These are phyloP conservation scores for Thymelicus sylvestris DNA, from an alignment of 2,888 invertebrate species.

Conservation along the genomic window DNA sequence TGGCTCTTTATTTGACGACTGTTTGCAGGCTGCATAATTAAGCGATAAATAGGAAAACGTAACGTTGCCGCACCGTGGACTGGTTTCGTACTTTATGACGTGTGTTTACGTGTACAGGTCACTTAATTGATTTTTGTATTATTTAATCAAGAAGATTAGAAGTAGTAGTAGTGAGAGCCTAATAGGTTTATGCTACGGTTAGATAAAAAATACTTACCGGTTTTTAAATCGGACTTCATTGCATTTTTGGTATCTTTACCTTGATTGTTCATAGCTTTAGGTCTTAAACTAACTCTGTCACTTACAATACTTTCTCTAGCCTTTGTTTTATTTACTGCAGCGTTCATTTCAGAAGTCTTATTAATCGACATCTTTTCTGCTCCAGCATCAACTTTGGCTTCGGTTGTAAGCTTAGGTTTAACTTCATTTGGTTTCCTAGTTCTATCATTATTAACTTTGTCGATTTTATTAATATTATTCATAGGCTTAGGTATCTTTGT, in stretches of 20 bases:
- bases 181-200: too few relatives aligned
- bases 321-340: constrained; percentile 15
- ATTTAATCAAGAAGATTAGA: too few relatives aligned
- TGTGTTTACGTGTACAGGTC: too few relatives aligned
- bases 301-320: constrained; percentile 45
- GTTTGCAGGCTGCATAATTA: too few relatives aligned
- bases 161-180: too few relatives aligned
- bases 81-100: too few relatives aligned
- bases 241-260: constrained; percentile 19
- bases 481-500: constrained; percentile 1
- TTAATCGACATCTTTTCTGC: constrained; percentile 9
- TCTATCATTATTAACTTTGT: constrained; percentile 7
- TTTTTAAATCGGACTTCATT: constrained; percentile 15
- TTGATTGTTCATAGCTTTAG: constrained; percentile 34
- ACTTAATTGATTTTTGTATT: background rate
- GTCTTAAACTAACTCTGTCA: constrained; percentile 48
- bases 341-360: constrained; percentile 9
- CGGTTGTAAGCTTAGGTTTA: constrained; percentile 7
- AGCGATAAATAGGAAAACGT: too few relatives aligned
- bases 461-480: constrained; percentile 1
- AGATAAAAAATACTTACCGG: constrained; percentile 9
- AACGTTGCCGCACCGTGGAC: too few relatives aligned
- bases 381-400: background rate
- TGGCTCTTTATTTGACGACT: too few relatives aligned
- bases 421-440: background rate